Conservation (phyloP, 2,888 invertebrate genomes). For the Leptarthrus brevirostris region DNA sequence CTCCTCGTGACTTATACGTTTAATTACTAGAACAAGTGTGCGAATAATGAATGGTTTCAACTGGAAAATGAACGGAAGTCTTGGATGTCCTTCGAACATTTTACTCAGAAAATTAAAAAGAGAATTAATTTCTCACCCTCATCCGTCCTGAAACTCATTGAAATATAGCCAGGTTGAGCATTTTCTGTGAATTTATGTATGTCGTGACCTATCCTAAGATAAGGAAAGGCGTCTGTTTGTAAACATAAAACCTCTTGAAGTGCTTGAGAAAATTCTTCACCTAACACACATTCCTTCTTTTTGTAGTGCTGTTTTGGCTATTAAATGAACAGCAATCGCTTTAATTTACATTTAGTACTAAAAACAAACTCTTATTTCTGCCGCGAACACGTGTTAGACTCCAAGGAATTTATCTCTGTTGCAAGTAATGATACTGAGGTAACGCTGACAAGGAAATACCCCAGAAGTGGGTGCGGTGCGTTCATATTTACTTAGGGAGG, state of each 20-base stretch:
- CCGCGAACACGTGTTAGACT: conserved; percentile 15
- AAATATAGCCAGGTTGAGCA: too few species aligned
- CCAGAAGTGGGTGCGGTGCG: too few species aligned
- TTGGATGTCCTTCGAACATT: background rate
- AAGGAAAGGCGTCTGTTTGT: conserved; percentile 18
- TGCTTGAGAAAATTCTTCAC: background rate
- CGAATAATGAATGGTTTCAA: background rate
- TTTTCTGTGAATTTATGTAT: too few species aligned
- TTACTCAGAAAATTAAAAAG: conserved; percentile 13
- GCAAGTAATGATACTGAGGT: background rate
- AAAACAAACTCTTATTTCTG: background rate
- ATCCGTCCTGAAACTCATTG: too few species aligned
- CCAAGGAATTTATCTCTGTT: conserved; percentile 8
- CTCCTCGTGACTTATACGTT: background rate
- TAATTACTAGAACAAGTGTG: conserved; percentile 19
- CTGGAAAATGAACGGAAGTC: background rate
- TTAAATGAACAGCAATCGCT: background rate
- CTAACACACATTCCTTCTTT: conserved; percentile 4
- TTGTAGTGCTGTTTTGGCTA: too few species aligned
- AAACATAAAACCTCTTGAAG: conserved; percentile 22
- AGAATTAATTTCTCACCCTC: background rate
- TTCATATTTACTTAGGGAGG: too few species aligned
- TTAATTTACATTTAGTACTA: background rate
- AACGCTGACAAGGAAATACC: too few species aligned
- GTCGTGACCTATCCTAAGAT: conserved; percentile 17